These are phyloP conservation scores for Cheilosia vernalis DNA, from an alignment of 2,888 invertebrate species.

Conservation along the genomic window DNA sequence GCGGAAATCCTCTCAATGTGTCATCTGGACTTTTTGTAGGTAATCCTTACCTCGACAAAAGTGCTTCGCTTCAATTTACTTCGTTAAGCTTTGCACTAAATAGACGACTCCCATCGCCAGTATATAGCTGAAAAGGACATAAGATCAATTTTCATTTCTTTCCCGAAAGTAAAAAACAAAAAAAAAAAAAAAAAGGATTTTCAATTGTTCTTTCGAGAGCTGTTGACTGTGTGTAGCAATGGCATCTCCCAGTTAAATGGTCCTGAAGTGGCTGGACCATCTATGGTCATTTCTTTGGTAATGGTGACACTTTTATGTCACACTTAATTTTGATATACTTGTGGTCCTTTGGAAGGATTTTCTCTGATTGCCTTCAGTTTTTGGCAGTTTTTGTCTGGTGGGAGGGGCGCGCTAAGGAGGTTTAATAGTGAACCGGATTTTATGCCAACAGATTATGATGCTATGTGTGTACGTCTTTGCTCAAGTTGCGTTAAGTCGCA, in stretches of 20 bases:
- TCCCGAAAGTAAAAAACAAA: conserved; percentile 1
- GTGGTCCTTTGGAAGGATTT: conserved; percentile 64
- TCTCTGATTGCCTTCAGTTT: conserved; percentile 66
- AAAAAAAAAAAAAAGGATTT: conserved; percentile 58
- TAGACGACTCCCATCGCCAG: conserved; percentile 50
- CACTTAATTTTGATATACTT: conserved; percentile 75
- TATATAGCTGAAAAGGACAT: conserved; percentile 38
- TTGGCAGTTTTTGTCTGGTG: conserved; percentile 48
- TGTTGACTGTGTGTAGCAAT: conserved; percentile 59
- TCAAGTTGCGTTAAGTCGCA: conserved; percentile 58
- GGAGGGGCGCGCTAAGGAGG: conserved; percentile 1
- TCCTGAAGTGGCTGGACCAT: conserved; percentile 46
- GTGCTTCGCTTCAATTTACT: conserved; percentile 71
- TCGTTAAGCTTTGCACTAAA: conserved; percentile 68
- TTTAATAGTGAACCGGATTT: conserved; percentile 58
- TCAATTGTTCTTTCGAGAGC: conserved; percentile 68
- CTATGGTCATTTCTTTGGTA: conserved; percentile 52
- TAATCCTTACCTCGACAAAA: conserved; percentile 66
- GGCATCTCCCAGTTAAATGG: conserved; percentile 64
- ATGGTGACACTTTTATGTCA: conserved; percentile 72
- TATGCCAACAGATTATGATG: conserved; percentile 65
- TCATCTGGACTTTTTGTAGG: conserved; percentile 64
- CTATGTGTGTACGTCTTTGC: conserved; percentile 58
- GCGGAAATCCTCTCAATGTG: conserved; percentile 68
- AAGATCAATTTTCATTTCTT: conserved; percentile 67